These are phyloP conservation scores for Neotoxoptera formosana DNA, from an alignment of 1,140 invertebrate species.

Conservation along the genomic window DNA sequence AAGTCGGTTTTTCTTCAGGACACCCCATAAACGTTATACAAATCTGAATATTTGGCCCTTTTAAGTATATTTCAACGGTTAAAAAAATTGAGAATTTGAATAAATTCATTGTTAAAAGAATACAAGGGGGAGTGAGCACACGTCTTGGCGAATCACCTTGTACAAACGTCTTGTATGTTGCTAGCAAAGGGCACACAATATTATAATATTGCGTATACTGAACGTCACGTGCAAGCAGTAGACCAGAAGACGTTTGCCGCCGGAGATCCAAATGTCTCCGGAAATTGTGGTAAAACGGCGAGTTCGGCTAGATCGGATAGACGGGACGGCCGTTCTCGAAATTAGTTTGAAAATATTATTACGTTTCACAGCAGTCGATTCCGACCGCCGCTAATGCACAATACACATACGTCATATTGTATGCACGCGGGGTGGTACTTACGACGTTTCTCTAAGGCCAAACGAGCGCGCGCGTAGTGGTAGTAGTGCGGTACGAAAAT, in stretches of 20 bases:
- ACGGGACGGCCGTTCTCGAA: background rate
- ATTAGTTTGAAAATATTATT: background rate
- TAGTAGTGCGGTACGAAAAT: background rate
- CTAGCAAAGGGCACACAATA: background rate
- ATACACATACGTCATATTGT: background rate
- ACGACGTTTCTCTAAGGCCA: too few species aligned
- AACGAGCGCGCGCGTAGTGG: too few species aligned
- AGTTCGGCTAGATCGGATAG: too few species aligned
- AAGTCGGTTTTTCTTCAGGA: too few species aligned
- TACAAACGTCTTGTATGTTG: too few species aligned
- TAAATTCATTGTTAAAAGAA: too few species aligned
- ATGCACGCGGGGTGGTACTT: background rate
- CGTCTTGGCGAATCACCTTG: too few species aligned
- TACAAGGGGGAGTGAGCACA: too few species aligned
- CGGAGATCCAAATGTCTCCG: background rate
- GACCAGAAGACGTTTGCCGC: background rate
- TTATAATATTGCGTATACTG: background rate
- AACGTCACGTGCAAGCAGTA: background rate
- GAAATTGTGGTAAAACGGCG: background rate
- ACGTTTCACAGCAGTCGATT: background rate
- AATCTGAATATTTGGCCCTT: too few species aligned
- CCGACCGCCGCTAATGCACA: background rate
- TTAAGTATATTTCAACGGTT: too few species aligned
- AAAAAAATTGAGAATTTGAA: too few species aligned
- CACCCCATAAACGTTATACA: too few species aligned